Evolutionary conservation across 2,113 vertebrate genomes (phyloP), one percentile per base, ranked within the genome.

Genomic region (Vanacampus margaritifer): DNA sequence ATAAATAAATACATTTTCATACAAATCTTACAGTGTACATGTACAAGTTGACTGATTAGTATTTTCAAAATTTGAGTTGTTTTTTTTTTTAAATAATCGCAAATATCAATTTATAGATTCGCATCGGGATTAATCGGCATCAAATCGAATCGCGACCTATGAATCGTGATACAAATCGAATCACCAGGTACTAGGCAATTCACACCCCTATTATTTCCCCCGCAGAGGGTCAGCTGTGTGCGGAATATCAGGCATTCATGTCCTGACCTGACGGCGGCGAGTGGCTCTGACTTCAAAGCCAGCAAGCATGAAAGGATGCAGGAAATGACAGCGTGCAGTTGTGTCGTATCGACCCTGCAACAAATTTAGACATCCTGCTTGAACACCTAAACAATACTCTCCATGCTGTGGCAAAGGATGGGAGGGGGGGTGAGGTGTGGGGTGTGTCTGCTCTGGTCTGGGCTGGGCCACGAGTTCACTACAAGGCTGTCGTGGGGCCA

Each of bases 231-330:
- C 48, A 1, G 50, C 16, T 24, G 51, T 41, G 59, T 53, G 53
- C 0, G 37, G 35, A 73, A 63, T 46, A 23, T 57, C 24, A n/a
- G n/a, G 21, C 21, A 17, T 70, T 83, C 85, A 65, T 86, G 88
- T 89, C 73, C 76, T 64, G 72, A 87, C 89, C 59, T 43, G 37
- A 83, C 19, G 4, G 60, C 14, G 41, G 57, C 77, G 84, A 86
- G 74, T 76, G 72, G 73, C 71, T 82, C 69, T 58, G 61, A 71
- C 79, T 85, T 86, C 78, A 87, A 88, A 88, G 79, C 72, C 65
- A 45, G 24, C 2, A 13, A 65, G 65, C 79, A 71, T 69, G 19
- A 84, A 83, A 75, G 75, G 71, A 72, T 43, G 14, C 58, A 62
- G 65, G 58, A 75, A 79, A 64, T 62, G 61, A 67, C 74, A 59